These are phyloP conservation scores for Morbakka virulenta DNA, from an alignment of 30 jellyfish, hydroid and myxozoan species.

Conservation along the genomic window DNA sequence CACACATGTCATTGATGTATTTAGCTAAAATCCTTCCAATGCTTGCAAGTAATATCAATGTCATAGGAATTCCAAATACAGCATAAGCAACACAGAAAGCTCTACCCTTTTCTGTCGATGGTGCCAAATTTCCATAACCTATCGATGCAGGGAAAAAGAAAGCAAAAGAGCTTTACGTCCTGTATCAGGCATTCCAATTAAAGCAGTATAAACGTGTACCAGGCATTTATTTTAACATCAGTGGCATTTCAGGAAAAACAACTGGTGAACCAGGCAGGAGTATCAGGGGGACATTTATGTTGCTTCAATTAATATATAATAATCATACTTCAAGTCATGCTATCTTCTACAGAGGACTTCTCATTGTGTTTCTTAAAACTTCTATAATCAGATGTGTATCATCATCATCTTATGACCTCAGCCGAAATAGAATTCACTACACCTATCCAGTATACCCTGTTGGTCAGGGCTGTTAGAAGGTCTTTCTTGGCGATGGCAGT, in stretches of 20 bases:
- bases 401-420: too few relatives aligned
- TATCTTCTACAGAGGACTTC: too few relatives aligned
- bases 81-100: slow-evolving; percentile 88
- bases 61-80: slow-evolving; percentile 83
- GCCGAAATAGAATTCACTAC: too few relatives aligned
- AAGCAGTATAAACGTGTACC: neutral
- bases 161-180: too few relatives aligned
- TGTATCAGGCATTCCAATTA: neutral
- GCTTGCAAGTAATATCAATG: slow-evolving; percentile 75
- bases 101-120: slow-evolving; percentile 80
- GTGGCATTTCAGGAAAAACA: neutral
- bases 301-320: too few relatives aligned
- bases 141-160: neutral
- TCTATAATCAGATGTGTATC: too few relatives aligned
- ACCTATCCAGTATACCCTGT: too few relatives aligned
- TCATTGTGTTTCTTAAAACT: too few relatives aligned
- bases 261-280: neutral
- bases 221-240: neutral
- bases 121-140: slow-evolving; percentile 97
- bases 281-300: too few relatives aligned
- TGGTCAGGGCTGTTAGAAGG: too few relatives aligned
- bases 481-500: too few relatives aligned
- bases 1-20: slow-evolving; percentile 77
- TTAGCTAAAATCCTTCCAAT: slow-evolving; percentile 83
- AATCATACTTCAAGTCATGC: too few relatives aligned